Evolutionary conservation across 1,140 invertebrate genomes (phyloP), one percentile per base, ranked within the genome.

Genomic region (Cotesia chilonis): DNA sequence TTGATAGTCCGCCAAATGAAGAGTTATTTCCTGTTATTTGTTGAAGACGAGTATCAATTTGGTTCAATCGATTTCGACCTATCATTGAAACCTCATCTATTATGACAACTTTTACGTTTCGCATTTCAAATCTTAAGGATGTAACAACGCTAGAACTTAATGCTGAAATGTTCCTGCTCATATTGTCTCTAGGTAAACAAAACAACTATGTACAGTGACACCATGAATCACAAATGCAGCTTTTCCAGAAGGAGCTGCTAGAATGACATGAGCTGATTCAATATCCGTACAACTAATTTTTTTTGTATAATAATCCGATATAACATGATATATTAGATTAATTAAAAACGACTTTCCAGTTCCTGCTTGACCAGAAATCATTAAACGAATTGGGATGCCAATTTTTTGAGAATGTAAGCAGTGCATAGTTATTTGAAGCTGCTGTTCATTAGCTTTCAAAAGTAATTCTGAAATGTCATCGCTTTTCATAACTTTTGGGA

Each of bases 171-270:
- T 54, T n/a, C 9, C 71, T 57, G 12, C 51, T 37, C 67, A 41
- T 72, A 68, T 80, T 76, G 57, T 71, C 74, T 2, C 79, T 66
- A 9, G 82, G 82, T 14, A 85, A 73, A 54, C 68, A 67, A 72
- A 83, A n/a, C 81, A 77, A 28, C 73, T 74, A 57, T 84, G 82
- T 12, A 84, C 41, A 9, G 82, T 84, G 14, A 77, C 73, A 10
- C 83, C 84, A 59, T 61, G 70, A 28, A 85, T 80, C 35, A 77
- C 64, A 70, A 76, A 78, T 6, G 83, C 83, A n/a, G 84, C 84
- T 76, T 83, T 84, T 6, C 83, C 83, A 12, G 82, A 80, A 5
- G 77, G 74, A 28, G 82, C 81, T 59, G 76, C 73, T 61, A 83
- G 61, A 20, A 83, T 59, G 28, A 82, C 77, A 72, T 75, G 72